A percentile compares a stretch with the other conserved stretches of the same genome.
Conservation (phyloP, 2,797 vertebrate species). For the Falco rusticolus region DNA sequence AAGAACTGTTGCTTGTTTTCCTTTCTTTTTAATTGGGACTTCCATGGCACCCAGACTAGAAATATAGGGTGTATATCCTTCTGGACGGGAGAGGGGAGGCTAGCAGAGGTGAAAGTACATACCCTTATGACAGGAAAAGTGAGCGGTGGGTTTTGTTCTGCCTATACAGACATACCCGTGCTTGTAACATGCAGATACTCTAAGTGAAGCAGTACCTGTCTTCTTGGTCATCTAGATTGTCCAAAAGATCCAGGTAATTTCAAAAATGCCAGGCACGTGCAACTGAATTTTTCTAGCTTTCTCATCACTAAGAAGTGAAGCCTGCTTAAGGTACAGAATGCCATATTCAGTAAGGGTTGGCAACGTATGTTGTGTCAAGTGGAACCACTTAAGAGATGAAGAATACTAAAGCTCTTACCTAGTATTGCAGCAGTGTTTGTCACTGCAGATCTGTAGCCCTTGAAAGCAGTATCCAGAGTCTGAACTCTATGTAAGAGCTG, state of each 20-base stretch:
- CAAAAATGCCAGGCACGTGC: not conserved
- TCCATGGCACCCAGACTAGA: not conserved
- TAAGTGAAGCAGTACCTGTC: not conserved
- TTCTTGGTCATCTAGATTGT: not conserved
- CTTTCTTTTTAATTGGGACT: not conserved
- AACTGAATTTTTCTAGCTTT: not conserved
- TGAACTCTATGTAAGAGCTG: not conserved
- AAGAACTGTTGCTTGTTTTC: not conserved
- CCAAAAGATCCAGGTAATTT: not conserved
- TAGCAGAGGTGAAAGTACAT: not conserved
- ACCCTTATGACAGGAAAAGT: not conserved
- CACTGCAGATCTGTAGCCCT: not conserved
- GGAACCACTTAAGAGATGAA: not conserved
- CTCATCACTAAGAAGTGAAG: not conserved
- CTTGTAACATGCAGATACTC: not conserved
- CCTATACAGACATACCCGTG: not conserved
- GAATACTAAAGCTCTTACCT: not conserved
- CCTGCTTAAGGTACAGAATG: not conserved
- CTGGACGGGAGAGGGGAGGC: not conserved
- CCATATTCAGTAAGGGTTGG: not conserved
- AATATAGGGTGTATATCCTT: not conserved
- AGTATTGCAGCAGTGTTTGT: not conserved
- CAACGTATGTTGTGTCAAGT: not conserved
- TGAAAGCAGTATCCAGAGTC: not conserved
- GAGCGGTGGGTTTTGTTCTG: not conserved